Base-by-base conservation (phyloP, 2,797 vertebrate genomes). In the Phrynocephalus forsythii region DNA sequence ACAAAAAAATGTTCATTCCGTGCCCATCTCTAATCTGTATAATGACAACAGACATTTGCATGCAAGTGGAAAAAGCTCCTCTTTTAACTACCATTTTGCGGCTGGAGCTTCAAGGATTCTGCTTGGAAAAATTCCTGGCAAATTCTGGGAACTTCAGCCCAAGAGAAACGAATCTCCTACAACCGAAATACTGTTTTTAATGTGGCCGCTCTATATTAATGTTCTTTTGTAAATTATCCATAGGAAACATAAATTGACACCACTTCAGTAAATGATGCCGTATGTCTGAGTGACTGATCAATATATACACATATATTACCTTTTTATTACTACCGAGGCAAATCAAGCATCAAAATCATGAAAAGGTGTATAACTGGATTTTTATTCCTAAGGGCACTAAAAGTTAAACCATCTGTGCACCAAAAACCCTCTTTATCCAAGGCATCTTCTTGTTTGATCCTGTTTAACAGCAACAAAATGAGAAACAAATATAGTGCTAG, bases 271-370 rank as follows among this genome's bases (percentile, higher is more conserved):
- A 79, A 79, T 79, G 52, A n/a, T 15, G 38, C 11, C 50, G 6
- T 81, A 24, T 44, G 50, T 60, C 38, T 83, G 69, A 83, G 82
- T 26, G 44, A 83, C 71, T 52, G 82, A 72, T 56, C 52, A n/a
- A 33, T 24, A 8, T 30, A 48, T 33, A n/a, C 48, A 72, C 33
- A 73, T 33, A 10, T 56, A 73, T 56, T 68, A 73, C 15, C 20
- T 56, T 60, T 63, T 24, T n/a, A 60, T 73, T 69, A 73, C 38
- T 30, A 66, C n/a, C 16, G n/a, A 33, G 38, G 79, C 79, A 33
- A 66, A 80, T 80, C 30, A 38, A 38, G 60, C 20, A 80, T 80
- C 60, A 26, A 66, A 81, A 63, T 67, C 20, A 66, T 24, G 22
- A 66, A 81, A 38, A 26, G 33, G 18, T 9, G 56, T 24, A 66